phyloP scores from a whole-genome alignment of 2,797 vertebrate species.

The Diplodus sargus region DNA sequence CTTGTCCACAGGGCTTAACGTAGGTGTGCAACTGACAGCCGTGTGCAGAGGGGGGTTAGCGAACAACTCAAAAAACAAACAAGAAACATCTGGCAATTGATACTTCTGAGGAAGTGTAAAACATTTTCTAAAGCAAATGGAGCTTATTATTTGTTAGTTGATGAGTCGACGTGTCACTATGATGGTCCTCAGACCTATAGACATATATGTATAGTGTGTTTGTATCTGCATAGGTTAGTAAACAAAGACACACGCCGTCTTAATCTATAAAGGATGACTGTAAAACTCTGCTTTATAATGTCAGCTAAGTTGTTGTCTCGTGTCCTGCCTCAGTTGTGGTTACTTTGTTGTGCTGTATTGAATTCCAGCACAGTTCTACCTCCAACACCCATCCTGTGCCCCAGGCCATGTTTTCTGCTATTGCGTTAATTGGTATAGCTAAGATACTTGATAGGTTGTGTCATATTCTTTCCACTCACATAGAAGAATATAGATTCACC shows the following conservation, averaged over 20 bases:
- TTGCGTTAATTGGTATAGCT: slow-evolving; percentile 52
- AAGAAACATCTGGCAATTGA: background rate
- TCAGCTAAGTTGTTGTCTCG: slow-evolving; percentile 45
- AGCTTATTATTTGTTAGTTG: too few relatives aligned
- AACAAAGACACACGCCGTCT: slow-evolving; percentile 5
- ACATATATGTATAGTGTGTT: slow-evolving; percentile 4
- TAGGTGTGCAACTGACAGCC: slow-evolving; percentile 18
- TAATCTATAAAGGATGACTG: slow-evolving; percentile 33
- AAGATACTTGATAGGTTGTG: slow-evolving; percentile 61
- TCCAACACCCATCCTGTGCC: slow-evolving; percentile 76
- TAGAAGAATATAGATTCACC: background rate
- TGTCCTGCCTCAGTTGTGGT: slow-evolving; percentile 60
- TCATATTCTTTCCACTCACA: slow-evolving; percentile 36
- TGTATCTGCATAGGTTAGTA: slow-evolving; percentile 1
- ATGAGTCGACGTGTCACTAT: too few relatives aligned
- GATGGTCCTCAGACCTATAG: background rate
- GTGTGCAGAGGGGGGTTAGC: background rate
- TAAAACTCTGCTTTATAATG: slow-evolving; percentile 31
- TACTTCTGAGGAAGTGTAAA: background rate
- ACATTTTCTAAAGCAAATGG: background rate
- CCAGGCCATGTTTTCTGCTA: slow-evolving; percentile 65
- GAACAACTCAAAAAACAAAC: slow-evolving; percentile 8
- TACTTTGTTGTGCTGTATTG: slow-evolving; percentile 60
- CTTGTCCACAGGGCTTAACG: slow-evolving; percentile 11
- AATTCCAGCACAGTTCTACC: slow-evolving; percentile 64